Evolutionary conservation across 1,140 invertebrate genomes (phyloP).

Genomic region (Archivesica marissinica): DNA sequence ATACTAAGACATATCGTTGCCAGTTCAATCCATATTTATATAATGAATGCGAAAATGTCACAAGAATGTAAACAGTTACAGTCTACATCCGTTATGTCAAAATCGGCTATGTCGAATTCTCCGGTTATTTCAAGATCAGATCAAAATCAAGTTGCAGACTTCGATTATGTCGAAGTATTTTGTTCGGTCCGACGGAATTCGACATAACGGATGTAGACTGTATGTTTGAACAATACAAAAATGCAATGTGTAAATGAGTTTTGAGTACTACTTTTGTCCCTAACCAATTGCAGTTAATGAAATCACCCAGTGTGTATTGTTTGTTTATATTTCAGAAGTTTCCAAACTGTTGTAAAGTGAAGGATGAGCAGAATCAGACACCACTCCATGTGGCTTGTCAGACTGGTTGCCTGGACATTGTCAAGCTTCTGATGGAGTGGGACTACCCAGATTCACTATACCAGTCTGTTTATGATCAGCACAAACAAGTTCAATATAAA

Average conservation of each 20-base stretch:
- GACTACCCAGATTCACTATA: conserved; percentile 88
- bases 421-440: conserved; percentile 92
- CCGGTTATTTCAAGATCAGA: not conserved
- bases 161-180: too few relatives aligned
- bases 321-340: conserved; percentile 58
- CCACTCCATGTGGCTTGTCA: conserved; percentile 95
- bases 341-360: conserved; percentile 44
- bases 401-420: conserved; percentile 88
- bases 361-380: conserved; percentile 88
- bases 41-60: too few relatives aligned
- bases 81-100: not conserved
- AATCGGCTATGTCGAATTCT: not conserved
- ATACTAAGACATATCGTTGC: too few relatives aligned
- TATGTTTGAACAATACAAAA: too few relatives aligned
- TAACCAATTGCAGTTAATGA: not conserved
- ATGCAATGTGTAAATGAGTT: not conserved
- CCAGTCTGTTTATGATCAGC: conserved; percentile 65
- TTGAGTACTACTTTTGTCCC: not conserved
- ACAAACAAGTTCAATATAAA: conserved; percentile 57
- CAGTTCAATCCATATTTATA: too few relatives aligned
- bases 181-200: too few relatives aligned
- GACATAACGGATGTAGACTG: too few relatives aligned
- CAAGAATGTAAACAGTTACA: not conserved
- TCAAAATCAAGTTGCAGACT: not conserved
- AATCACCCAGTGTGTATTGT: not conserved